phyloP scores from a whole-genome alignment of 2,113 vertebrate genomes.

The Misgurnus mizolepis region DNA sequence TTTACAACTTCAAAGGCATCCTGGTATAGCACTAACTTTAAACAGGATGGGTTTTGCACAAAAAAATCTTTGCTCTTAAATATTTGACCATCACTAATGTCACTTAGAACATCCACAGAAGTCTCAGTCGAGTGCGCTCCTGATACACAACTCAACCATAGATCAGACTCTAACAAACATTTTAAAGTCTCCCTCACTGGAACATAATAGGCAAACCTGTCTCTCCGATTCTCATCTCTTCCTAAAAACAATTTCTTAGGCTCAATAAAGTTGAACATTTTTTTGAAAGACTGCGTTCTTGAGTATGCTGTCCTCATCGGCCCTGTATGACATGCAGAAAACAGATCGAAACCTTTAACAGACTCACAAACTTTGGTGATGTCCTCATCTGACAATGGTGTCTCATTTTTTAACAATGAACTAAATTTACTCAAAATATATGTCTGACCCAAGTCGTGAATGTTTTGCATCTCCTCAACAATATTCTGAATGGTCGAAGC shows the following conservation, averaged over 20 bases:
- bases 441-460: slow-evolving; percentile 48
- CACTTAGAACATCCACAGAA: slow-evolving; percentile 28
- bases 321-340: slow-evolving; percentile 44
- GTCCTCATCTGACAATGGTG: slow-evolving; percentile 47
- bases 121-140: background rate
- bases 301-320: slow-evolving; percentile 28
- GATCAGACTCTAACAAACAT: slow-evolving; percentile 33
- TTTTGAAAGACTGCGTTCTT: slow-evolving; percentile 19
- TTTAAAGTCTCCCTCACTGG: slow-evolving; percentile 40
- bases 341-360: slow-evolving; percentile 46
- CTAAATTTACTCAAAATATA: slow-evolving; percentile 35
- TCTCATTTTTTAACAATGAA: slow-evolving; percentile 28
- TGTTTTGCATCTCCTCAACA: slow-evolving; percentile 54
- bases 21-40: no score
- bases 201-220: slow-evolving; percentile 39
- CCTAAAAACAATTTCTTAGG: slow-evolving; percentile 26
- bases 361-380: slow-evolving; percentile 48
- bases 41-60: slow-evolving; percentile 36
- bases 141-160: slow-evolving; percentile 25
- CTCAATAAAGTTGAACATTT: slow-evolving; percentile 19
- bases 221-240: background rate
- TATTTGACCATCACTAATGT: slow-evolving; percentile 41
- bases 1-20: slow-evolving; percentile 41
- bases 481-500: slow-evolving; percentile 50
- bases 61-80: slow-evolving; percentile 46